phyloP scores from a whole-genome alignment of 2,113 vertebrate species.

The Actenoides hombroni region DNA sequence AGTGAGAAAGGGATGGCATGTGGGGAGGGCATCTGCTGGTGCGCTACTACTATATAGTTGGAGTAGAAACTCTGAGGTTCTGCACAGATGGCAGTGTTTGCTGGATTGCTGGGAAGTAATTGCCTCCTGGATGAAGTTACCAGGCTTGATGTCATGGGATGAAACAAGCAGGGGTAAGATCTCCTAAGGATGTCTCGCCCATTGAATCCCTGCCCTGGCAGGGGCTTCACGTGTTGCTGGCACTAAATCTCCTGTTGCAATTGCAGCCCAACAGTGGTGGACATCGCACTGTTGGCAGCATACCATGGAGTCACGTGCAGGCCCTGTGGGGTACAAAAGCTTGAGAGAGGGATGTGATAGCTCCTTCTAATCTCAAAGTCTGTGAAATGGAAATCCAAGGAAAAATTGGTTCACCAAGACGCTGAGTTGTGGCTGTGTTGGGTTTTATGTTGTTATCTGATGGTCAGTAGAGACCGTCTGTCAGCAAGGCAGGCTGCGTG shows the following conservation, averaged over 20 bases:
- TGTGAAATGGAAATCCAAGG: neutral
- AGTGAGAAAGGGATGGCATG: neutral
- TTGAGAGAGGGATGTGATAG: rapidly evolving
- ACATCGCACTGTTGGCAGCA: rapidly evolving
- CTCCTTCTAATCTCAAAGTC: neutral
- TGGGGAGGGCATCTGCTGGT: neutral
- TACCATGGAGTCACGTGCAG: neutral
- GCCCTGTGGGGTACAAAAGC: neutral
- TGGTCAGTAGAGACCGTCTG: neutral
- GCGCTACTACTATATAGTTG: neutral
- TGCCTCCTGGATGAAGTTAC: neutral
- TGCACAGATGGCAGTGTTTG: neutral
- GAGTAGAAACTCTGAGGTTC: neutral
- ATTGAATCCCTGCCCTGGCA: neutral
- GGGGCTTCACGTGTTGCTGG: neutral
- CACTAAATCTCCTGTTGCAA: neutral
- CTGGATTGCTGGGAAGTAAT: neutral
- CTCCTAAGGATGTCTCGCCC: neutral
- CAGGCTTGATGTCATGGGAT: neutral
- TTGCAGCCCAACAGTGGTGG: rapidly evolving
- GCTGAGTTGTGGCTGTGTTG: neutral
- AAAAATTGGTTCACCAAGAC: neutral
- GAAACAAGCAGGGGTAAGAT: neutral
- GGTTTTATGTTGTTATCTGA: neutral
- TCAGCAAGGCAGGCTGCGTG: rapidly evolving